These are phyloP conservation scores for Nothura maculosa DNA, from an alignment of 2,797 vertebrate species.

Conservation along the genomic window DNA sequence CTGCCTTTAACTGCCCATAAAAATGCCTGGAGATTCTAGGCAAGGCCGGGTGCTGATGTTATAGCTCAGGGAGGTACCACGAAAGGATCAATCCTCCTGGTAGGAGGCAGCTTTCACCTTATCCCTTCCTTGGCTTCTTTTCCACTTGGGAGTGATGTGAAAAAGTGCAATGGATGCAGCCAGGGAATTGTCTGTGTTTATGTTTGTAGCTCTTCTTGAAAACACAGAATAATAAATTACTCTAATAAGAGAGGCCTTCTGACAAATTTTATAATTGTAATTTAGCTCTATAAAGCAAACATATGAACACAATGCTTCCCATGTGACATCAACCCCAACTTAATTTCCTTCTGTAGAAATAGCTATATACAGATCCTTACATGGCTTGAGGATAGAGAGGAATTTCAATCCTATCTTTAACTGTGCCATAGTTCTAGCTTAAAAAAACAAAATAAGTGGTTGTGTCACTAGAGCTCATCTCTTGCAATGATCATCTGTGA, in stretches of 20 bases:
- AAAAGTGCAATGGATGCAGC: conserved; percentile 30
- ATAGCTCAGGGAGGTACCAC: not conserved
- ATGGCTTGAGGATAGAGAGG: conserved; percentile 36
- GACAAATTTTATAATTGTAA: conserved; percentile 35
- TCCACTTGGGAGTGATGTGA: conserved; percentile 29
- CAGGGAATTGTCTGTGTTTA: conserved; percentile 44
- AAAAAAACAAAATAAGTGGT: not conserved
- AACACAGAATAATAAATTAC: conserved; percentile 41
- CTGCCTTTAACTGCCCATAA: not conserved
- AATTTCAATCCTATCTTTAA: conserved; percentile 50
- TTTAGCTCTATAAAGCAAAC: conserved; percentile 45
- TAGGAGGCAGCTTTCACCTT: conserved; percentile 7
- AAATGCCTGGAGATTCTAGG: conserved; percentile 9
- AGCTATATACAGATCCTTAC: conserved; percentile 16
- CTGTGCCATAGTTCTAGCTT: not conserved
- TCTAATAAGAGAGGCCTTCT: conserved; percentile 33
- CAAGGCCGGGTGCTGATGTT: not conserved
- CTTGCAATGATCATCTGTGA: rapidly evolving
- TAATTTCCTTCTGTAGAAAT: conserved; percentile 8
- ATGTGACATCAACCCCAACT: conserved; percentile 54
- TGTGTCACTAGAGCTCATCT: not conserved
- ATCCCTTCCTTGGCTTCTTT: conserved; percentile 1
- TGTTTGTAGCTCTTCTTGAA: conserved; percentile 47
- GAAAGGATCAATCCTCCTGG: conserved; percentile 12
- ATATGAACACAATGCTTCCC: conserved; percentile 50